Conservation (phyloP, 1,140 invertebrate species). For the Euura lappo region DNA sequence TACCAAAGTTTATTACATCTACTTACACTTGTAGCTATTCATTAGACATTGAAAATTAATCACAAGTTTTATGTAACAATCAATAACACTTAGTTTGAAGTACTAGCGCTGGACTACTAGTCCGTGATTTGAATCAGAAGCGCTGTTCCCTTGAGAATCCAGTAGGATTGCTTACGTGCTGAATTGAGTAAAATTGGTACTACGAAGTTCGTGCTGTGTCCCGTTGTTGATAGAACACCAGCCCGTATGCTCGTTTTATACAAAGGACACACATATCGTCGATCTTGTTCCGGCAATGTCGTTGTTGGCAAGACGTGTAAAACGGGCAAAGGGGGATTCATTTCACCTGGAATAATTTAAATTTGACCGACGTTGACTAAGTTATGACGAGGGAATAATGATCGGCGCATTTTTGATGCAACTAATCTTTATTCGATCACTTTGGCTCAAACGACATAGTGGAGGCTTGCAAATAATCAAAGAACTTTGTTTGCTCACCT, state of each 20-base stretch:
- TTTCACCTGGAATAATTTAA: conserved; percentile 66
- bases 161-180: conserved; percentile 69
- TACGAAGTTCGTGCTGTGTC: conserved; percentile 90
- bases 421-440: not conserved
- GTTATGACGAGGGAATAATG: conserved; percentile 24
- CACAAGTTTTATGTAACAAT: too few relatives aligned
- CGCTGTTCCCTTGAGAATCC: conserved; percentile 87
- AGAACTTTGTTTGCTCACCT: conserved; percentile 53
- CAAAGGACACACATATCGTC: conserved; percentile 76
- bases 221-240: conserved; percentile 84
- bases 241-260: conserved; percentile 88
- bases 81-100: too few relatives aligned
- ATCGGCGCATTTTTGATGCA: conserved; percentile 25
- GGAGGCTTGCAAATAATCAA: too few relatives aligned
- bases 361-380: not conserved
- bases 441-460: too few relatives aligned
- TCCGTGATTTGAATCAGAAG: conserved; percentile 79
- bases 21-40: too few relatives aligned
- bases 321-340: conserved; percentile 78
- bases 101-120: conserved; percentile 40
- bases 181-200: conserved; percentile 78
- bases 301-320: conserved; percentile 76
- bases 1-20: too few relatives aligned
- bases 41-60: too few relatives aligned
- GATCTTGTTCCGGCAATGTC: conserved; percentile 64